phyloP scores from a whole-genome alignment of 2,113 vertebrate genomes.

The Tachysurus vachellii region DNA sequence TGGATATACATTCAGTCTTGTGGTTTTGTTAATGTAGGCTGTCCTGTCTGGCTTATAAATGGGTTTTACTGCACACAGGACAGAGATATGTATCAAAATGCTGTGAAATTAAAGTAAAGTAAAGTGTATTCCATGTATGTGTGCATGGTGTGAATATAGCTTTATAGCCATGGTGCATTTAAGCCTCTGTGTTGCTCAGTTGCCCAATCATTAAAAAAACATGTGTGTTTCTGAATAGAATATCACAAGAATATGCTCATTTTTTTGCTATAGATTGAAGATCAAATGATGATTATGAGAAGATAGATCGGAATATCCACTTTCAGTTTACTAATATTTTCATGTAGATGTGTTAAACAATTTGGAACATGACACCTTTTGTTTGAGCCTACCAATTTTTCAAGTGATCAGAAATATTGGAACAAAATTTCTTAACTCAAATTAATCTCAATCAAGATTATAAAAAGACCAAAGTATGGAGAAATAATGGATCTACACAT shows the following conservation, averaged over 20 bases:
- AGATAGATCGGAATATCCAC: neutral
- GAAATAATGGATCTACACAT: neutral
- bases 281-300: neutral
- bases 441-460: neutral
- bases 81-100: constrained; percentile 15
- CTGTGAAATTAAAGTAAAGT: neutral
- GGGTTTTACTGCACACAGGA: neutral
- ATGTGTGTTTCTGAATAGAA: neutral
- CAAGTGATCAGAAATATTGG: no score
- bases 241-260: neutral
- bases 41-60: neutral
- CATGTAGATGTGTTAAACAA: neutral
- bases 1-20: neutral
- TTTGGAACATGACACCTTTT: neutral
- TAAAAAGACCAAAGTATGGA: neutral
- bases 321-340: neutral
- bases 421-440: neutral
- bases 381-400: neutral
- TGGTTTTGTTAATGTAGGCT: neutral
- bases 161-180: neutral
- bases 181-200: neutral
- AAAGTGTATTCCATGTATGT: neutral
- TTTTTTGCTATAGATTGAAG: neutral
- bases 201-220: neutral
- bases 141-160: neutral